Percentiles rank a stretch among this genome's conserved stretches.
These are phyloP conservation scores for Cyrtodaria siliqua DNA, from an alignment of 2,888 invertebrate species.

Conservation along the genomic window DNA sequence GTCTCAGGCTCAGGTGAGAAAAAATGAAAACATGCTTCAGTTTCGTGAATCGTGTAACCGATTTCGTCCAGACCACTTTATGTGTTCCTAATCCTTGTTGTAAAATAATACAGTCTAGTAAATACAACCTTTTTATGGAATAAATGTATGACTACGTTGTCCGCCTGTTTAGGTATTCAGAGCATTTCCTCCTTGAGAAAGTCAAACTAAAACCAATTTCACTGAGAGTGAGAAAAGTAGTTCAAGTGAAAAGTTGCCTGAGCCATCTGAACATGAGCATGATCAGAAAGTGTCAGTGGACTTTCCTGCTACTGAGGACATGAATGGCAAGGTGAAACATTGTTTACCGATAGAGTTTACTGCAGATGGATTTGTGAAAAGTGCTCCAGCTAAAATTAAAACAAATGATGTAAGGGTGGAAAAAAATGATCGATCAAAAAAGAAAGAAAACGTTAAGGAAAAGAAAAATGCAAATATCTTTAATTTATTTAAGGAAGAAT, in stretches of 20 bases:
- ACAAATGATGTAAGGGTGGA: conserved; percentile 8
- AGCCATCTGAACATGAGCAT: conserved; percentile 5
- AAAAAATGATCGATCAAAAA: conserved; percentile 10
- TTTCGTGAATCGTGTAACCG: no score
- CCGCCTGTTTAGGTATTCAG: no score
- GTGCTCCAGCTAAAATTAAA: conserved; percentile 18
- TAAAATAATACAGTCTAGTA: no score
- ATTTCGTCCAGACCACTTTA: no score
- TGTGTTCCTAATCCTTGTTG: no score
- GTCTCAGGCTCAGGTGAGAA: no score
- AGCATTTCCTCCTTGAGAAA: conserved; percentile 80
- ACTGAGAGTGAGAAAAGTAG: conserved; percentile 53
- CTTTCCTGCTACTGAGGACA: background rate
- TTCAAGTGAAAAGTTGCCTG: conserved; percentile 26
- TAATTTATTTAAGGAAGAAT: conserved; percentile 52
- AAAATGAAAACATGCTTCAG: no score
- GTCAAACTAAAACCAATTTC: background rate
- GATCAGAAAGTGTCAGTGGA: conserved; percentile 29
- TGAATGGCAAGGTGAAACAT: conserved; percentile 6
- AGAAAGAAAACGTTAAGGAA: background rate
- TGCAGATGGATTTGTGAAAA: conserved; percentile 57
- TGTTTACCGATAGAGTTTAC: conserved; percentile 59
- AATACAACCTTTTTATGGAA: no score
- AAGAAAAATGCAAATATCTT: conserved; percentile 48
- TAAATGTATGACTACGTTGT: no score